Percentiles rank a stretch among this genome's conserved stretches.
These are phyloP conservation scores for Rambutsinella grinnellia DNA, from an alignment of 2,888 invertebrate genomes.

Conservation along the genomic window DNA sequence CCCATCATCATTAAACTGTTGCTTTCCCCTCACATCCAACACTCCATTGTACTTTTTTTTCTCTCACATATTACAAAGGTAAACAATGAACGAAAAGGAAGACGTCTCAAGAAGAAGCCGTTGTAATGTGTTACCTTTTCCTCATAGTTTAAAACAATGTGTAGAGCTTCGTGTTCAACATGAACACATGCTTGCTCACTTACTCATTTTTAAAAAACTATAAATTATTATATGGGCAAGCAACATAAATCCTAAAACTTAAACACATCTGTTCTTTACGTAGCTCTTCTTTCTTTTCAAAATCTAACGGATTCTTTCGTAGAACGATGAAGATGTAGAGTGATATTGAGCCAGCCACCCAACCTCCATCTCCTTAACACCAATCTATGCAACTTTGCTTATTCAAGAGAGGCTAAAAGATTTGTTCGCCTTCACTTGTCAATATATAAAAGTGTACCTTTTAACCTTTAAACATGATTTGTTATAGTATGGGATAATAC, in stretches of 20 bases:
- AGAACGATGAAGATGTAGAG: background rate
- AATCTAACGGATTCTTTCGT: slow-evolving; percentile 10
- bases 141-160: background rate
- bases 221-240: too few relatives aligned
- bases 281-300: background rate
- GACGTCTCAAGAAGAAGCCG: background rate
- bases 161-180: background rate
- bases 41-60: background rate
- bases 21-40: background rate
- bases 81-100: slow-evolving; percentile 4
- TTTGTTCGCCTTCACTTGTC: too few relatives aligned
- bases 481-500: too few relatives aligned
- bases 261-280: background rate
- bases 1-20: background rate
- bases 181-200: background rate
- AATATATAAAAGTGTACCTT: too few relatives aligned
- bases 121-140: background rate
- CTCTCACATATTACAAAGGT: background rate
- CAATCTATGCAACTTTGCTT: too few relatives aligned
- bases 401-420: too few relatives aligned
- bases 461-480: too few relatives aligned
- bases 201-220: too few relatives aligned
- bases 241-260: too few relatives aligned
- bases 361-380: too few relatives aligned
- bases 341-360: background rate